These are phyloP conservation scores for Numenius phaeopus DNA, from an alignment of 2,797 vertebrate species.

Conservation along the genomic window DNA sequence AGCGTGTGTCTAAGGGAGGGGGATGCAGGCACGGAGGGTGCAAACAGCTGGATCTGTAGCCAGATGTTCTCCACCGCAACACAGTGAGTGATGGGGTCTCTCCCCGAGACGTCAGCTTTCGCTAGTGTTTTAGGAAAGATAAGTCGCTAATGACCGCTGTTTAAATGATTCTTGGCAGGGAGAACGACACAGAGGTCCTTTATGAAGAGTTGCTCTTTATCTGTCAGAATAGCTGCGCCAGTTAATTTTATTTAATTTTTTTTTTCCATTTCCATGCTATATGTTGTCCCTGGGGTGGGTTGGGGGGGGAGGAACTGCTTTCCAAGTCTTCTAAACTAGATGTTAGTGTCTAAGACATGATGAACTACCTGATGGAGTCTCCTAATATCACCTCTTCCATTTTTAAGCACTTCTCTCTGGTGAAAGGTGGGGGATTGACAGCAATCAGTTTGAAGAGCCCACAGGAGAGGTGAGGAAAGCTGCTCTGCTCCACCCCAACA, in stretches of 20 bases:
- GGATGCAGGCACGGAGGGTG: neutral
- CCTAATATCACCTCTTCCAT: neutral
- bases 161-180: conserved; percentile 45
- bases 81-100: neutral
- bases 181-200: conserved; percentile 9
- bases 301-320: neutral
- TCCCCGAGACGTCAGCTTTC: neutral
- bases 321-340: neutral
- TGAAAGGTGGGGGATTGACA: neutral
- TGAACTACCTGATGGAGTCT: neutral
- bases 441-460: neutral
- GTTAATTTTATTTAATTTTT: neutral
- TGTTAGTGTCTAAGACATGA: neutral
- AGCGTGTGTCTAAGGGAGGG: neutral
- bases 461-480: neutral
- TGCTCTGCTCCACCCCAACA: neutral
- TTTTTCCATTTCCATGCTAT: too few relatives aligned
- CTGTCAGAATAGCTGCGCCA: neutral
- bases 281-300: neutral
- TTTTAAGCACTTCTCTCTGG: neutral
- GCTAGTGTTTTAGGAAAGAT: neutral
- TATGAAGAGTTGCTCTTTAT: conserved; percentile 16
- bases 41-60: conserved; percentile 26
- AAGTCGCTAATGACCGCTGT: neutral
- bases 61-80: conserved; percentile 7